Evolutionary conservation across 2,113 vertebrate species (phyloP).

Genomic region (Nothoprocta pentlandii): DNA sequence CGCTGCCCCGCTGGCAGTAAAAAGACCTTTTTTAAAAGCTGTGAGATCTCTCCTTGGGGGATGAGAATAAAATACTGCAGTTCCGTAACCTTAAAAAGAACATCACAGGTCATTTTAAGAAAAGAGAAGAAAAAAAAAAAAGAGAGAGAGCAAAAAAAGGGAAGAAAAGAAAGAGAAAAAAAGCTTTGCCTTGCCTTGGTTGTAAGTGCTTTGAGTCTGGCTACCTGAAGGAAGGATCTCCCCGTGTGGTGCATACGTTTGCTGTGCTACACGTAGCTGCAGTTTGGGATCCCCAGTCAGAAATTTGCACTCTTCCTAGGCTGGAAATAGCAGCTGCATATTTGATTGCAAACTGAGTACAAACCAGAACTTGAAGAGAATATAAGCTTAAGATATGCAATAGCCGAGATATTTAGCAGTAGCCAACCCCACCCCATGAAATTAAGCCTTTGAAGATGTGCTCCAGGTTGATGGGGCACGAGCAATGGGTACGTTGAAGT

Average conservation of each 20-base stretch:
- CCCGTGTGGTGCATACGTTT: not conserved
- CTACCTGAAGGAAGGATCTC: not conserved
- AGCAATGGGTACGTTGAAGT: not conserved
- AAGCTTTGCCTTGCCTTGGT: not conserved
- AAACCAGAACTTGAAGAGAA: not conserved
- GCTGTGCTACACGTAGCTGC: not conserved
- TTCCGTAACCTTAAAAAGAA: not conserved
- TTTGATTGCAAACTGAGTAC: not conserved
- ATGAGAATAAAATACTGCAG: rapidly evolving
- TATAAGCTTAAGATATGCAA: not conserved
- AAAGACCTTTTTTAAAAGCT: not conserved
- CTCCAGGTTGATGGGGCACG: not conserved
- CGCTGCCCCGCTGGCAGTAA: not conserved
- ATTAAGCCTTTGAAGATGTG: not conserved
- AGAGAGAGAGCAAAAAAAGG: too few relatives aligned
- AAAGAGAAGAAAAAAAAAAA: too few relatives aligned
- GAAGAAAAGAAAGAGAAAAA: too few relatives aligned
- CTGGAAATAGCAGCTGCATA: not conserved
- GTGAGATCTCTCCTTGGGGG: not conserved
- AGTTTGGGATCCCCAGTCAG: not conserved
- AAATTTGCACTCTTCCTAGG: not conserved
- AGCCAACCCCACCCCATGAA: not conserved
- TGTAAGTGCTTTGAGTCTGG: not conserved
- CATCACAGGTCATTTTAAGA: not conserved
- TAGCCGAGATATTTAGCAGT: not conserved